Evolutionary conservation across 1,140 invertebrate genomes (phyloP).

Genomic region (Cryptotermes secundus): DNA sequence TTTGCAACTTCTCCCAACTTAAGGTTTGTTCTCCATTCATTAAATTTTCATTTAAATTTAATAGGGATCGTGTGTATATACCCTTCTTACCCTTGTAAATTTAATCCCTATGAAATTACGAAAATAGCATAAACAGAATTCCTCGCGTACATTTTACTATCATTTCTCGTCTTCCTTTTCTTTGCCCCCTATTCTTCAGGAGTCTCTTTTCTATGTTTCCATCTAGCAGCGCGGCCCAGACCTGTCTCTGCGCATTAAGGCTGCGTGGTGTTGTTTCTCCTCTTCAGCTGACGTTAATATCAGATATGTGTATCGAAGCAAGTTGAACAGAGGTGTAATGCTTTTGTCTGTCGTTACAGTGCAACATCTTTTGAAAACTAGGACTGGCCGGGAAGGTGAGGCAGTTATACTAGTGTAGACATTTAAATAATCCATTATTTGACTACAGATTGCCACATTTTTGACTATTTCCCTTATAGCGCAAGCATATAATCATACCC

Average conservation of each 20-base stretch:
- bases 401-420: too few relatives aligned
- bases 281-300: not conserved
- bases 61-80: conserved; percentile 12
- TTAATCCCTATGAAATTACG: conserved; percentile 35
- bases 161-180: not conserved
- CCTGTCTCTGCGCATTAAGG: not conserved
- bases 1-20: conserved; percentile 28
- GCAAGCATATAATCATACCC: too few relatives aligned
- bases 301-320: too few relatives aligned
- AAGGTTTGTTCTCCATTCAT: conserved; percentile 31
- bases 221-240: not conserved
- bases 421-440: too few relatives aligned
- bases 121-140: conserved; percentile 31
- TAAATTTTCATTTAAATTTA: conserved; percentile 35
- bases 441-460: too few relatives aligned
- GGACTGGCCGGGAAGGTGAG: too few relatives aligned
- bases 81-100: conserved; percentile 26
- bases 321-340: too few relatives aligned
- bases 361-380: too few relatives aligned
- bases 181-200: not conserved
- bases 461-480: too few relatives aligned
- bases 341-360: too few relatives aligned
- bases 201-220: not conserved
- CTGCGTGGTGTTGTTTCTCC: not conserved
- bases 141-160: not conserved